Evolutionary conservation across 2,113 vertebrate genomes (phyloP).

Genomic region (Smithornis capensis): DNA sequence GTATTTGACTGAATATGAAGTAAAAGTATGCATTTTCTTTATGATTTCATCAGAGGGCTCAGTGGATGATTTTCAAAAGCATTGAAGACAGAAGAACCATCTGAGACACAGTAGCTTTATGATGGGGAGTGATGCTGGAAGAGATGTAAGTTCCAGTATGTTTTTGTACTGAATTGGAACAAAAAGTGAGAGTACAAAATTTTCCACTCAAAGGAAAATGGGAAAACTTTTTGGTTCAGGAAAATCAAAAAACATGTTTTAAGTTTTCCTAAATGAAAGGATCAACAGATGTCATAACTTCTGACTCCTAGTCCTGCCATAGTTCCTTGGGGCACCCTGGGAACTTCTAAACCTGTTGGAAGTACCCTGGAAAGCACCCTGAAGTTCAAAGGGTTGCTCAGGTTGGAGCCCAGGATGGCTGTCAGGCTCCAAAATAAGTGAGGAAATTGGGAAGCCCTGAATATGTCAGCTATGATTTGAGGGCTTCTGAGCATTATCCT

Average conservation of each 20-base stretch:
- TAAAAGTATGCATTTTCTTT: background rate
- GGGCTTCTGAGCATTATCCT: background rate
- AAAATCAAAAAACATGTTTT: background rate
- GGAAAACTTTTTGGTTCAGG: background rate
- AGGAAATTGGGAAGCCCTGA: background rate
- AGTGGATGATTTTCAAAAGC: constrained; percentile 9
- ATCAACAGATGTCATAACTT: background rate
- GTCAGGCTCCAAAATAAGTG: background rate
- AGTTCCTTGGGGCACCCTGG: background rate
- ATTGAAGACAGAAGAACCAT: constrained; percentile 1
- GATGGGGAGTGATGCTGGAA: background rate
- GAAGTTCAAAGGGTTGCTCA: background rate
- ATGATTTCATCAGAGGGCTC: background rate
- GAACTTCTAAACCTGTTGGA: background rate
- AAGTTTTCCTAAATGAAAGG: background rate
- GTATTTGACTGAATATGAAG: background rate
- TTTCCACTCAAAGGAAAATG: background rate
- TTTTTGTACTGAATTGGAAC: background rate
- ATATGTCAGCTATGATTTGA: background rate
- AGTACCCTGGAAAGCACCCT: background rate
- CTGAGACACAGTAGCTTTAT: constrained; percentile 22
- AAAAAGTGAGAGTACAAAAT: constrained; percentile 26
- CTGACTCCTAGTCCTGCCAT: background rate
- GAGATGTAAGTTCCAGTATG: background rate
- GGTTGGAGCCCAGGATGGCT: background rate